Evolutionary conservation across 2,888 invertebrate species (phyloP).

Genomic region (Cerceris ruficornis): DNA sequence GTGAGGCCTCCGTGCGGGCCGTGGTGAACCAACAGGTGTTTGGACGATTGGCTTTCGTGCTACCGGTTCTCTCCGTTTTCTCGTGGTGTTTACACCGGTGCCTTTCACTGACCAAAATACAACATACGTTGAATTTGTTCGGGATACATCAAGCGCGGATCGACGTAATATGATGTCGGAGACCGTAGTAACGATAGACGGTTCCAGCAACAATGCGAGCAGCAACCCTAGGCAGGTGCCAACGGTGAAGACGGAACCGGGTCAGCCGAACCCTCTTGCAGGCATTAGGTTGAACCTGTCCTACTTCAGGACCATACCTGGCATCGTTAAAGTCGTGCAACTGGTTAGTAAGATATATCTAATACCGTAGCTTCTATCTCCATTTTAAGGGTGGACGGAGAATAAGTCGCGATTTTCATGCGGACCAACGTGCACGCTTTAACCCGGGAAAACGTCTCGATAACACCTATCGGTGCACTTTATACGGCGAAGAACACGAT

Average conservation of each 20-base stretch:
- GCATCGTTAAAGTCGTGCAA: slow-evolving; percentile 90
- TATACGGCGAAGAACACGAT: too few species aligned
- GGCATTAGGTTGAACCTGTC: slow-evolving; percentile 90
- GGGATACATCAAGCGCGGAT: slow-evolving; percentile 21
- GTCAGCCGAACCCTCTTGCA: slow-evolving; percentile 84
- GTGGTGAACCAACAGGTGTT: slow-evolving; percentile 75
- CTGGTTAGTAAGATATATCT: slow-evolving; percentile 85
- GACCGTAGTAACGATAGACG: slow-evolving; percentile 91
- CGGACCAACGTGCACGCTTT: too few species aligned
- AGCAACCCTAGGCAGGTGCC: slow-evolving; percentile 79
- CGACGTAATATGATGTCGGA: slow-evolving; percentile 88
- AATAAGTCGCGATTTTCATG: neutral
- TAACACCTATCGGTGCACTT: too few species aligned
- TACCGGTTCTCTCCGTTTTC: slow-evolving; percentile 53
- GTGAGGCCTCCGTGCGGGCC: slow-evolving; percentile 72
- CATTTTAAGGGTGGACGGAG: neutral
- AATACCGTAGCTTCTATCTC: neutral
- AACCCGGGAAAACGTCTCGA: too few species aligned
- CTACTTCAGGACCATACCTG: slow-evolving; percentile 92
- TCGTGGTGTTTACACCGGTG: slow-evolving; percentile 37
- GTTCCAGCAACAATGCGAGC: slow-evolving; percentile 83
- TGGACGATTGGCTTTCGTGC: slow-evolving; percentile 25
- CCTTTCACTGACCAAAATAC: slow-evolving; percentile 33
- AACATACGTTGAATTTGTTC: slow-evolving; percentile 10
- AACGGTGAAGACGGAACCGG: slow-evolving; percentile 82